Evolutionary conservation across 2,797 vertebrate species (phyloP).

Genomic region (Onychomys torridus): DNA sequence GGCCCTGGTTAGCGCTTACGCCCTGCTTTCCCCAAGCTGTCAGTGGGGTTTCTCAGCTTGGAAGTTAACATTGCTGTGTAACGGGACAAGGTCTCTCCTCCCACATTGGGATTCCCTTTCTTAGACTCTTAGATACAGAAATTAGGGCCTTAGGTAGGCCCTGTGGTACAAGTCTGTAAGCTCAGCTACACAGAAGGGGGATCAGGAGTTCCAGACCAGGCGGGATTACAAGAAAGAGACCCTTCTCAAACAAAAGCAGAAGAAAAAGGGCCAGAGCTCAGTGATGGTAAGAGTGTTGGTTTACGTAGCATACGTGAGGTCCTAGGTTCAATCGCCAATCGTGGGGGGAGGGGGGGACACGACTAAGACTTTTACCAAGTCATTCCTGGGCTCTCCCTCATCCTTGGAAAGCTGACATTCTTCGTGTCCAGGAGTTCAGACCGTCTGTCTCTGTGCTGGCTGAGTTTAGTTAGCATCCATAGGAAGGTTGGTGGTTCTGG

Average conservation of each 20-base stretch:
- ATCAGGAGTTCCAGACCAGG: not conserved
- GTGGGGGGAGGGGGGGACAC: not conserved
- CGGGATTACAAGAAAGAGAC: not conserved
- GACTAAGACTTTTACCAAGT: not conserved
- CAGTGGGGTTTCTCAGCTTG: not conserved
- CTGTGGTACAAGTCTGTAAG: not conserved
- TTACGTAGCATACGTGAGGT: not conserved
- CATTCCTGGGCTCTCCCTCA: not conserved
- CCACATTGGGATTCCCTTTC: not conserved
- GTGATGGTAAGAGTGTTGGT: not conserved
- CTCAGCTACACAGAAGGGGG: not conserved
- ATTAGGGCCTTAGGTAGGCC: not conserved
- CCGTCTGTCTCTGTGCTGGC: not conserved
- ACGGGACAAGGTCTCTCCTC: not conserved
- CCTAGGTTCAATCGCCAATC: not conserved
- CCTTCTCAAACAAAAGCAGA: not conserved
- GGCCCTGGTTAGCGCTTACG: not conserved
- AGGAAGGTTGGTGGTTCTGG: not conserved
- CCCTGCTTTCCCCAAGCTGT: not conserved
- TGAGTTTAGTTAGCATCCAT: not conserved
- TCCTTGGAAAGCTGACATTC: constrained; percentile 8
- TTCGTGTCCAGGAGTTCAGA: not conserved
- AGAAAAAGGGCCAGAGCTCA: not conserved
- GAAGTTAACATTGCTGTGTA: not conserved
- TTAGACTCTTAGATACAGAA: constrained; percentile 21